phyloP scores from a whole-genome alignment of 1,140 invertebrate species.

The Drosophila cardini region DNA sequence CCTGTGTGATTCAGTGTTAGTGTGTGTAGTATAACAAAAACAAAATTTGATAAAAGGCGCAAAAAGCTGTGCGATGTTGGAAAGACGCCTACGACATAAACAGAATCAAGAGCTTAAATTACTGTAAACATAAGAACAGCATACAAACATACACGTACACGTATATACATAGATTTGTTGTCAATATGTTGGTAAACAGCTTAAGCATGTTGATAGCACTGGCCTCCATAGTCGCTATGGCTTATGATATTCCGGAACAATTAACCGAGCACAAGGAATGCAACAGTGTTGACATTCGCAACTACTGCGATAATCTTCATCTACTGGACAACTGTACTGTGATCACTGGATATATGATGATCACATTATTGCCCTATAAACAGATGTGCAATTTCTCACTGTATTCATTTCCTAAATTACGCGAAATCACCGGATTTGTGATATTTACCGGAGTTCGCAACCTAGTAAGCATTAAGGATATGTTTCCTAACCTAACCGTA shows the following conservation, averaged over 20 bases:
- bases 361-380: constrained; percentile 44
- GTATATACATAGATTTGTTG: background rate
- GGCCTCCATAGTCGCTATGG: background rate
- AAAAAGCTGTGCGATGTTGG: constrained; percentile 54
- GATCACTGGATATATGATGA: constrained; percentile 92
- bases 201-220: constrained; percentile 38
- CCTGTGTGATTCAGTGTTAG: background rate
- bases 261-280: constrained; percentile 85
- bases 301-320: constrained; percentile 88
- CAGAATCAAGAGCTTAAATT: constrained; percentile 43
- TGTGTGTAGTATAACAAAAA: constrained; percentile 35
- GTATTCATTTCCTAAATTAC: constrained; percentile 59
- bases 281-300: constrained; percentile 93
- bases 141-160: background rate
- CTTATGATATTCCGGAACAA: background rate
- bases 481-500: constrained; percentile 97
- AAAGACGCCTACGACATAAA: constrained; percentile 36
- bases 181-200: constrained; percentile 52
- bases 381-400: constrained; percentile 47
- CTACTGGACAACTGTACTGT: constrained; percentile 92
- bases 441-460: constrained; percentile 89
- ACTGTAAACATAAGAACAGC: constrained; percentile 17
- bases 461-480: constrained; percentile 90
- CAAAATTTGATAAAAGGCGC: constrained; percentile 17
- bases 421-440: constrained; percentile 88